Evolutionary conservation across 2,888 invertebrate species (phyloP), one percentile per base, ranked within the genome.

Genomic region (Branchinecta sandiegonensis): DNA sequence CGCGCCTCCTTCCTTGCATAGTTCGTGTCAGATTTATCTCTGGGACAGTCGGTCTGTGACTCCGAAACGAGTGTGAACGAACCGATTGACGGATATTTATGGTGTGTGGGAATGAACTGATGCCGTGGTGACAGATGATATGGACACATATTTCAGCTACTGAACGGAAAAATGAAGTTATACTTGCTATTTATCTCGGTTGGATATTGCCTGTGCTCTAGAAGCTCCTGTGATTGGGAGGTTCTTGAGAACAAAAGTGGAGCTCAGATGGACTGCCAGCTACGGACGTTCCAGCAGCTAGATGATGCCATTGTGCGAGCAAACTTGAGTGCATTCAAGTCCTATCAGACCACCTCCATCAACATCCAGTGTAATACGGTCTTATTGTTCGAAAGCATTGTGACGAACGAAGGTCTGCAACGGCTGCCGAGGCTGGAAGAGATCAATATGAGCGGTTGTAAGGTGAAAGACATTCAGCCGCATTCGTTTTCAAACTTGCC

Each of bases 361-460:
- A 83, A 84, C 72, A 83, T 93, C 72, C 84, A 85, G 75, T 92
- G 92, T 80, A 87, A 86, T 77, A 85, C 87, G 75, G 84, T 86
- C 71, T 81, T 89, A 74, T 82, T 88, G 70, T 87, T 87, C 76
- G 90, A 90, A 80, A 90, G 90, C 80, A 83, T 85, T 70, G 79
- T 92, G 71, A 82, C 85, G 69, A 82, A 84, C 11, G 85, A 86
- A 46, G 67, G 67, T 64, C 47, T 70, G 48, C 67, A 72, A 81
- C 80, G 83, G 65, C 81, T 88, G 74, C 83, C 84, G 67, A 82
- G 84, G 70, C 80, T 89, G 63, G 83, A 83, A 74, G 85, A 86
- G 74, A 79, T 89, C 69, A 81, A 82, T 72, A 83, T 90, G 76
- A 88, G 88, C 74, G 85, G 84, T 72, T 90, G 90, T 78, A 89